Base-by-base conservation (phyloP, 2,113 vertebrate species). In the Laterallus jamaicensis region DNA sequence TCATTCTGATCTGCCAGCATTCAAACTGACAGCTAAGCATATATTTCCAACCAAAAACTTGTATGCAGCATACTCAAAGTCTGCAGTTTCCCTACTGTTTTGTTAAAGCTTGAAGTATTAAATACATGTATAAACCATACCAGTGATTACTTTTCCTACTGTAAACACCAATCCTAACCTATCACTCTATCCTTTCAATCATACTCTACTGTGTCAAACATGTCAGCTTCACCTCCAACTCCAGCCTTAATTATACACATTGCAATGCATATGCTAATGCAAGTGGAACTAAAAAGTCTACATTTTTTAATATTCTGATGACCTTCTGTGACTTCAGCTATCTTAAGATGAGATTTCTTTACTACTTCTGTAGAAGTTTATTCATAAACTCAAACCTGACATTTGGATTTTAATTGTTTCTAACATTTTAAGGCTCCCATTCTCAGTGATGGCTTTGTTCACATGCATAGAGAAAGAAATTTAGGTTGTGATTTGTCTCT, bases 61-160 rank as follows among this genome's bases (percentile, higher is more conserved):
- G 9, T 16, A 55, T 29, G 26, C 31, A 47, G 39, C 0, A 0
- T 20, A 42, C 58, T 87, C 0, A 0, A 91, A 28, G 5, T 67
- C 54, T 82, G 26, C 1, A 0, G 15, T 60, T 94, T 75, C 39
- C 62, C 32, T 82, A 64, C 58, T 54, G 29, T 76, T 88, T 85
- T 80, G 35, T 76, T 87, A 85, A 89, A 87, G 25, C 42, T 64
- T 60, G 42, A 76, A 62, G 14, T 58, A 62, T 35, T 55, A 93
- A 52, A 35, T 21, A 28, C 35, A 49, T 4, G 12, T 64, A 73
- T 37, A 80, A 42, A 85, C 60, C 39, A 80, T 39, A 54, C 2
- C 2, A 4, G 17, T 47, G 56, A 59, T 54, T 69, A 62, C 25
- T 94, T 69, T 62, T 71, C 63, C 70, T 66, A 20, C 74, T 60